phyloP scores from a whole-genome alignment of 1,140 invertebrate genomes.

The Yoshiicerus persimilis region DNA sequence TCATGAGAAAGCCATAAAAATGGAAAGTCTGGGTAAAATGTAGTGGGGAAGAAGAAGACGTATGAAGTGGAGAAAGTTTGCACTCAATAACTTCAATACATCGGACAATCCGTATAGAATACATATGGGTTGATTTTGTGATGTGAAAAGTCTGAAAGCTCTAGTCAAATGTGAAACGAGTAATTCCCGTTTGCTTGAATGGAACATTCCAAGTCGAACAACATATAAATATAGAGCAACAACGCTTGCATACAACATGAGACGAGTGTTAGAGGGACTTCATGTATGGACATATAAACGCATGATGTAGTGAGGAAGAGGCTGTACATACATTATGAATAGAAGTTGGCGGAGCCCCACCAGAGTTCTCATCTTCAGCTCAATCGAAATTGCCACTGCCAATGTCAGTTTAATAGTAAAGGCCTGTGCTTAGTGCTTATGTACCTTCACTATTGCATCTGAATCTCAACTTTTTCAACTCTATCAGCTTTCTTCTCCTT shows the following conservation, averaged over 20 bases:
- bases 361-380: not conserved
- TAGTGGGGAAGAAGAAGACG: not conserved
- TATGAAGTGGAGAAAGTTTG: constrained; percentile 24
- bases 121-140: constrained; percentile 35
- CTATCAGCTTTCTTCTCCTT: not conserved
- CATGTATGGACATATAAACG: not conserved
- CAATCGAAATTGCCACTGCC: not conserved
- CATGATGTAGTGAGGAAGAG: not conserved
- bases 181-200: constrained; percentile 1
- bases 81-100: constrained; percentile 39
- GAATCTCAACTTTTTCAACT: not conserved
- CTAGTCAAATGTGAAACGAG: not conserved
- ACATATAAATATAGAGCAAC: not conserved
- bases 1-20: constrained; percentile 4
- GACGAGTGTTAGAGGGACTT: not conserved
- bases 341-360: not conserved
- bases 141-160: not conserved
- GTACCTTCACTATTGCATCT: not conserved
- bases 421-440: not conserved
- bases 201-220: not conserved
- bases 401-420: not conserved
- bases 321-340: not conserved
- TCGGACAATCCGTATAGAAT: constrained; percentile 32
- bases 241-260: not conserved
- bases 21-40: not conserved